Percentiles rank a stretch among this genome's conserved stretches.
These are phyloP conservation scores for Lepidochitona cinerea DNA, from an alignment of 2,888 invertebrate genomes.

Conservation along the genomic window DNA sequence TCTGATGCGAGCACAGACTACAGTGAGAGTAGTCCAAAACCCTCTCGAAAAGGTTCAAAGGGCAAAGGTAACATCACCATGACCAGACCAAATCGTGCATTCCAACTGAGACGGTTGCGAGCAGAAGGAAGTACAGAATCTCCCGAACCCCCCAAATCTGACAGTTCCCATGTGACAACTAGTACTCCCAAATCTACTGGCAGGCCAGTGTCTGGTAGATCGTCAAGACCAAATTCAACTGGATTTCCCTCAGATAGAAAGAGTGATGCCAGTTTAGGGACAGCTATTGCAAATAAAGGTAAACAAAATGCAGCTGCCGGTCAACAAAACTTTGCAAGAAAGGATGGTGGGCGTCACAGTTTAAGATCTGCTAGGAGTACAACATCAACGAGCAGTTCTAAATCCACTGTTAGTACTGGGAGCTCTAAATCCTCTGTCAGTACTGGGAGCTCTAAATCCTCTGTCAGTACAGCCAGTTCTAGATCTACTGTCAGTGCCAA, in stretches of 20 bases:
- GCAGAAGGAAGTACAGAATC: constrained; percentile 46
- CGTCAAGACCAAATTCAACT: constrained; percentile 34
- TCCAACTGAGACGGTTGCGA: constrained; percentile 78
- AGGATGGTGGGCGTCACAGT: constrained; percentile 54
- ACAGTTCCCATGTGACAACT: constrained; percentile 29
- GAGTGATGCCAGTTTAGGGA: constrained; percentile 58
- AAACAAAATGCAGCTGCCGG: constrained; percentile 52
- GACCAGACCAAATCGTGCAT: constrained; percentile 78
- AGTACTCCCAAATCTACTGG: constrained; percentile 15
- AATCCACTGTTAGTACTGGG: neutral
- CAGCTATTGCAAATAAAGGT: constrained; percentile 57
- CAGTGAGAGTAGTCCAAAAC: constrained; percentile 21
- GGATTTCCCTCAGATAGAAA: constrained; percentile 25
- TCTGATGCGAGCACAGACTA: constrained; percentile 71
- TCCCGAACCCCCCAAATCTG: constrained; percentile 27
- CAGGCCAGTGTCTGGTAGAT: constrained; percentile 26
- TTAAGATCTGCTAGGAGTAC: constrained; percentile 27
- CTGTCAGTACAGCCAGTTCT: too few relatives aligned
- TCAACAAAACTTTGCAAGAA: constrained; percentile 32
- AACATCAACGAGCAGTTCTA: neutral
- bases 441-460: neutral
- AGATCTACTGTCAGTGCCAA: too few relatives aligned
- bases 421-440: too few relatives aligned
- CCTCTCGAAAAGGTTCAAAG: constrained; percentile 49
- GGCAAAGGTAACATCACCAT: constrained; percentile 64